Conservation (phyloP, 2,113 vertebrate genomes). For the Butorides virescens region DNA sequence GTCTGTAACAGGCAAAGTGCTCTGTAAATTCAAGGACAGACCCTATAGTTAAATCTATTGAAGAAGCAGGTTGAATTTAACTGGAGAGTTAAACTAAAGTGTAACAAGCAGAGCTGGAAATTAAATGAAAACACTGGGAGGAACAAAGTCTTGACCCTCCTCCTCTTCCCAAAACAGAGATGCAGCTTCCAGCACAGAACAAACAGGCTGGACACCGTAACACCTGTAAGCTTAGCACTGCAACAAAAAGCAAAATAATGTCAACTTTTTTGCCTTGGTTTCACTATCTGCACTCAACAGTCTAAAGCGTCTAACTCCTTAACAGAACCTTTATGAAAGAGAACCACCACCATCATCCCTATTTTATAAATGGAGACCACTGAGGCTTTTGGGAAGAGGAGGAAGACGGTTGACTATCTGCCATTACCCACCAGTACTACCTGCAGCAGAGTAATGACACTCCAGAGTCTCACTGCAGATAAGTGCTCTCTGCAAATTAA, state of each 20-base stretch:
- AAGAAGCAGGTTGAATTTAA: background rate
- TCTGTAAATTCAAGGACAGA: background rate
- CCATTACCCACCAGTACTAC: background rate
- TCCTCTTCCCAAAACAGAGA: background rate
- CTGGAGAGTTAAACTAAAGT: background rate
- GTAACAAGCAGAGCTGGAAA: background rate
- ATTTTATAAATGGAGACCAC: background rate
- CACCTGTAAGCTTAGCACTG: background rate
- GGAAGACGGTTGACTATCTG: background rate
- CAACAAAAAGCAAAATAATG: background rate
- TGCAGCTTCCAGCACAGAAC: background rate
- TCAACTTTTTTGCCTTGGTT: background rate
- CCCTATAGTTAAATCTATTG: background rate
- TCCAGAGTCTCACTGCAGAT: background rate
- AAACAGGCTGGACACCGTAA: fast-evolving
- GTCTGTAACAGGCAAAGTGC: background rate
- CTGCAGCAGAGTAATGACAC: background rate
- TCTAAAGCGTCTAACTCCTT: background rate
- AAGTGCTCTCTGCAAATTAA: background rate
- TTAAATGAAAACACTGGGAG: background rate
- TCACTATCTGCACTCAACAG: background rate
- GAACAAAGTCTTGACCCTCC: background rate
- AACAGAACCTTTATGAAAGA: background rate
- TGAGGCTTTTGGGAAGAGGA: background rate
- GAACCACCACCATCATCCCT: background rate